Percentiles rank a stretch among this genome's conserved stretches.
These are phyloP conservation scores for Pitta sordida DNA, from an alignment of 2,113 vertebrate genomes.

Conservation along the genomic window DNA sequence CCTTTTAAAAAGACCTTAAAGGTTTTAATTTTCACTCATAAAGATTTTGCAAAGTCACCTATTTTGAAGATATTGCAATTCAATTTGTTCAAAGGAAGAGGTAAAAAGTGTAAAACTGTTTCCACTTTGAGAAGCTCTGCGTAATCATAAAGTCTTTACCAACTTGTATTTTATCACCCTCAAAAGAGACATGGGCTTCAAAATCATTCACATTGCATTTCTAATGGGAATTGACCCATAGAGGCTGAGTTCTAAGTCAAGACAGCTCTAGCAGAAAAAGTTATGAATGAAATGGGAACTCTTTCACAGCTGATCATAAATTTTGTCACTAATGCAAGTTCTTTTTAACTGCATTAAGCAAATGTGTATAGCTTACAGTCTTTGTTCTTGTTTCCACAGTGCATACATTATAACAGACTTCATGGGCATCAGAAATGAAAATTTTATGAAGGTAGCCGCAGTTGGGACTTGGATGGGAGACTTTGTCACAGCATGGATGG, in stretches of 20 bases:
- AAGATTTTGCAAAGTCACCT: neutral
- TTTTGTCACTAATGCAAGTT: slow-evolving; percentile 7
- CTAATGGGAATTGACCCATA: neutral
- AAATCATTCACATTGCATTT: neutral
- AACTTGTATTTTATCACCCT: neutral
- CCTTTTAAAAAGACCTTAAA: neutral
- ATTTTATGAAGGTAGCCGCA: slow-evolving; percentile 97
- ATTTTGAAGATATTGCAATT: neutral
- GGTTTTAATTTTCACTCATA: neutral
- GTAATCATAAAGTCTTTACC: slow-evolving; percentile 5
- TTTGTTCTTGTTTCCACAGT: slow-evolving; percentile 77
- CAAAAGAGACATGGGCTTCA: neutral
- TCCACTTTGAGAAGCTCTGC: neutral
- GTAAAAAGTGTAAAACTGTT: slow-evolving; percentile 22
- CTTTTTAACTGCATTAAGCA: neutral
- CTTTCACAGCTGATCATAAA: neutral
- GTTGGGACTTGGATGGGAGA: slow-evolving; percentile 99
- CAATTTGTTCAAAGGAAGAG: neutral
- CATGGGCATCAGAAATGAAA: slow-evolving; percentile 98
- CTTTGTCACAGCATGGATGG: slow-evolving; percentile 99
- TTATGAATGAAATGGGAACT: neutral
- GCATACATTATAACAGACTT: slow-evolving; percentile 93
- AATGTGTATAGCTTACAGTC: neutral
- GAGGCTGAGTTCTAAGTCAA: neutral
- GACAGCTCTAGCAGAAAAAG: neutral